Evolutionary conservation across 2,113 vertebrate species (phyloP).

Genomic region (Trachemys scripta): DNA sequence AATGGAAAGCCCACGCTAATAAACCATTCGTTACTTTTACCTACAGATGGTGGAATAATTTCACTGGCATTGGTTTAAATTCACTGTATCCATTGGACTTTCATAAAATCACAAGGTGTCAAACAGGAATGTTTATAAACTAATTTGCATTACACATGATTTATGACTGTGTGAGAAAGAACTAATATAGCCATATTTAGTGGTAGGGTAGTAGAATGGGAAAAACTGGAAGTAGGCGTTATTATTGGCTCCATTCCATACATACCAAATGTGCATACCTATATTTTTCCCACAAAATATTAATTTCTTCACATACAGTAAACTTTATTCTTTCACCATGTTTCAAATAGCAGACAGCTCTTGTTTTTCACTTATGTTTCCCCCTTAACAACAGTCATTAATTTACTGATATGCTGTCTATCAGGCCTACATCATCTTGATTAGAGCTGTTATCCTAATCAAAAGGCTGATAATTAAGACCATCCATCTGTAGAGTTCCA

Average conservation of each 20-base stretch:
- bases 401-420: constrained; percentile 86
- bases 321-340: constrained; percentile 53
- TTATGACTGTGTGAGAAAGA: constrained; percentile 42
- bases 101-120: constrained; percentile 21
- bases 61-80: background rate
- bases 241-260: constrained; percentile 50
- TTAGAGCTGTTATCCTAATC: constrained; percentile 89
- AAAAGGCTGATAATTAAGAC: constrained; percentile 89
- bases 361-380: constrained; percentile 77
- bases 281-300: constrained; percentile 51
- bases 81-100: background rate
- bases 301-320: constrained; percentile 45
- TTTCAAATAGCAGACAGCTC: constrained; percentile 70
- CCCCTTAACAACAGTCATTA: constrained; percentile 84
- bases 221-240: constrained; percentile 21
- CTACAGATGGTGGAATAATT: constrained; percentile 38
- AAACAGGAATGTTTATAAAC: constrained; percentile 56
- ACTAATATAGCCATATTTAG: background rate
- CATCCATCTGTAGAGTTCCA: constrained; percentile 87
- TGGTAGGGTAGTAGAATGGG: background rate
- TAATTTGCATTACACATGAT: constrained; percentile 34
- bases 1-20: constrained; percentile 17
- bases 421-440: constrained; percentile 87
- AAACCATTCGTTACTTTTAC: constrained; percentile 58
- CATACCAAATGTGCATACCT: constrained; percentile 73